phyloP scores from a whole-genome alignment of 2,797 vertebrate species.

The Etheostoma perlongum region DNA sequence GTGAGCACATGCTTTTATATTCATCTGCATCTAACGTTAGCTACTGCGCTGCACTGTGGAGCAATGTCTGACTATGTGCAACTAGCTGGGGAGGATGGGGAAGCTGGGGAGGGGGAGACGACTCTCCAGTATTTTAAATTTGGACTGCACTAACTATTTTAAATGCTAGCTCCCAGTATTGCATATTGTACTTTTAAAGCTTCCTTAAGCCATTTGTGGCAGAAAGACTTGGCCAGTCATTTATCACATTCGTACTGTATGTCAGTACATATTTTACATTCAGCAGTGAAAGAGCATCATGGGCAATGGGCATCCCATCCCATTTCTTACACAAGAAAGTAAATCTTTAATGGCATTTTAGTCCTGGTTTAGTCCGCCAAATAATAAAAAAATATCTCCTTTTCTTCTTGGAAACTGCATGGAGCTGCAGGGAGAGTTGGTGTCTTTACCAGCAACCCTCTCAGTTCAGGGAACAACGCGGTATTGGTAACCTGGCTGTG shows the following conservation, averaged over 20 bases:
- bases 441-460: conserved; percentile 14
- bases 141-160: too few relatives aligned
- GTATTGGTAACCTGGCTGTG: neutral
- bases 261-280: neutral
- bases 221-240: neutral
- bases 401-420: neutral
- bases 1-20: too few relatives aligned
- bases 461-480: too few relatives aligned
- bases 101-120: too few relatives aligned
- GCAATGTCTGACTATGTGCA: too few relatives aligned
- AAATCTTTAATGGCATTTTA: too few relatives aligned
- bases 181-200: neutral
- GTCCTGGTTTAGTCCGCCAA: neutral
- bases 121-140: too few relatives aligned
- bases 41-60: too few relatives aligned
- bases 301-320: neutral
- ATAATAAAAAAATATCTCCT: neutral
- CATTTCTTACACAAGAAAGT: neutral
- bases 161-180: too few relatives aligned
- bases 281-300: neutral
- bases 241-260: neutral
- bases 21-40: too few relatives aligned
- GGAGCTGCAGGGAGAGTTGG: neutral
- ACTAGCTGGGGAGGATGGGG: too few relatives aligned
- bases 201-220: neutral